Evolutionary conservation across 2,797 vertebrate genomes (phyloP).

Genomic region (Eupleurogrammus muticus): DNA sequence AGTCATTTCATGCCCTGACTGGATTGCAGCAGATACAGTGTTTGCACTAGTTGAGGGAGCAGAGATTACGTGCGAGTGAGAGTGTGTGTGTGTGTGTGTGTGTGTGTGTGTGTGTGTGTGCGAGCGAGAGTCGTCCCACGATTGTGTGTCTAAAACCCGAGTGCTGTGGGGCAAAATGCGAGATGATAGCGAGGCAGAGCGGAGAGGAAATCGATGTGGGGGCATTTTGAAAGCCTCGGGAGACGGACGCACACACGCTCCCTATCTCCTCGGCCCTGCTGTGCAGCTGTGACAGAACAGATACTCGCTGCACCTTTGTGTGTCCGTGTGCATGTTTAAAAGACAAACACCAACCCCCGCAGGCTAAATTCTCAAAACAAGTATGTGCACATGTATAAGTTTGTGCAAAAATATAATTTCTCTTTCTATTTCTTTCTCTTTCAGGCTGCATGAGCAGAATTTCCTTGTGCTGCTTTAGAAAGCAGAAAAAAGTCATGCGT

Average conservation of each 20-base stretch:
- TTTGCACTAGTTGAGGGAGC: conserved; percentile 67
- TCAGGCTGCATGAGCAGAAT: conserved; percentile 25
- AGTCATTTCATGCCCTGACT: conserved; percentile 80
- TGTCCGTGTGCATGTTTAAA: conserved; percentile 32
- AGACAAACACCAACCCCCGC: conserved; percentile 41
- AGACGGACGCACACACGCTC: conserved; percentile 3
- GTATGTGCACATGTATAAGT: background rate
- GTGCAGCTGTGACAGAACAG: conserved; percentile 55
- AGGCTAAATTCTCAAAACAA: conserved; percentile 23
- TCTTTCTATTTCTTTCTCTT: conserved; percentile 10
- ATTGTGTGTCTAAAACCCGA: conserved; percentile 68
- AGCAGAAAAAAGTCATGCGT: conserved; percentile 29
- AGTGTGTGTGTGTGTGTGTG: conserved; percentile 27
- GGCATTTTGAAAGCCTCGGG: conserved; percentile 60
- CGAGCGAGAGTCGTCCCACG: conserved; percentile 29
- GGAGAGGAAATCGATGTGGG: conserved; percentile 74
- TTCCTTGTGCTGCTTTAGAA: conserved; percentile 31
- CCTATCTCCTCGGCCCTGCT: conserved; percentile 53
- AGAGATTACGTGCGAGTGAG: conserved; percentile 70
- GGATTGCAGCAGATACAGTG: conserved; percentile 76
- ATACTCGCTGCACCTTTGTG: conserved; percentile 52
- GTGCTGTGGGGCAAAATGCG: conserved; percentile 72
- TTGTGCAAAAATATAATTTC: conserved; percentile 9
- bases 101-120: conserved; percentile 27
- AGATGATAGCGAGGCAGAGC: conserved; percentile 72